phyloP scores from a whole-genome alignment of 2,888 invertebrate genomes.

The Imbricaverruca yamaguchii region DNA sequence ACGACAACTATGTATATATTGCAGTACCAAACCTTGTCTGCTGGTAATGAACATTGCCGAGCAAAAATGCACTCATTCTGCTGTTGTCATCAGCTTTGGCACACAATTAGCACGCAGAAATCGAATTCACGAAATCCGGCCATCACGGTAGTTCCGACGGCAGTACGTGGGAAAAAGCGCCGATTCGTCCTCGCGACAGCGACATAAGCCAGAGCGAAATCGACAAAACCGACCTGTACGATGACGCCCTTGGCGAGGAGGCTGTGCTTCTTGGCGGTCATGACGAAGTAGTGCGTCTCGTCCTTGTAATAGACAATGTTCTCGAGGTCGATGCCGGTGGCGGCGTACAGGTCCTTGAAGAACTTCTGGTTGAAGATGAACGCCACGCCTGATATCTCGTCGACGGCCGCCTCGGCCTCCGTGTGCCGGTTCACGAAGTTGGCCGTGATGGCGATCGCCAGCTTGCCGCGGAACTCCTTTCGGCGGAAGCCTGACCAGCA shows the following conservation, averaged over 20 bases:
- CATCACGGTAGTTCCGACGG: no score
- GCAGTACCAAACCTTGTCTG: no score
- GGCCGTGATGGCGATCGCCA: slow-evolving; percentile 98
- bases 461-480: slow-evolving; percentile 83
- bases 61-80: no score
- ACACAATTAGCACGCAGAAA: no score
- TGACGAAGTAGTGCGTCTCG: slow-evolving; percentile 99
- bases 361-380: slow-evolving; percentile 99
- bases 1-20: no score
- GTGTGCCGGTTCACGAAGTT: slow-evolving; percentile 94
- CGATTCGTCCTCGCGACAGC: no score
- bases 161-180: no score
- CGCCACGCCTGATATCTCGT: slow-evolving; percentile 64
- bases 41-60: no score
- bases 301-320: slow-evolving; percentile 99
- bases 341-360: slow-evolving; percentile 84
- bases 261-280: slow-evolving; percentile 98
- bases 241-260: slow-evolving; percentile 68
- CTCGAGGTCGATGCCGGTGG: slow-evolving; percentile 89
- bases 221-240: no score
- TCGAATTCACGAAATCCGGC: no score
- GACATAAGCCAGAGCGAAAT: no score
- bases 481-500: slow-evolving; percentile 65
- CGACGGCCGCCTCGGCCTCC: slow-evolving; percentile 87
- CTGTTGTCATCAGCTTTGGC: no score